phyloP scores from a whole-genome alignment of 30 jellyfish, hydroid and myxozoan genomes.

The Clytia hemisphaerica region DNA sequence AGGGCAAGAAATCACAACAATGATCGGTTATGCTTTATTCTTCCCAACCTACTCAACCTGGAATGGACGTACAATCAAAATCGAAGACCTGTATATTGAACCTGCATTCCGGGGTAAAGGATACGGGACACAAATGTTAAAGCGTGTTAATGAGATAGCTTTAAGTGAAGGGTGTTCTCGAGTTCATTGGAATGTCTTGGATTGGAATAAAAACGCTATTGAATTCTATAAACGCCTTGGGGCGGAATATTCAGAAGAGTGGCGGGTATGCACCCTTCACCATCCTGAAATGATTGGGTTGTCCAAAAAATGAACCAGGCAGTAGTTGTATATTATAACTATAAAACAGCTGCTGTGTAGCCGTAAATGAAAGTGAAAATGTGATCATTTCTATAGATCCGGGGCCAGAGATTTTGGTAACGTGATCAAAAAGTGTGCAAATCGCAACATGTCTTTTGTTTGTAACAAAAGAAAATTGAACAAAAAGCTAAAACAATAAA shows the following conservation, averaged over 20 bases:
- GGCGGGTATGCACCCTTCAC: conserved; percentile 47
- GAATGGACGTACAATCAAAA: conserved; percentile 60
- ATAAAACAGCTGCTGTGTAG: too few species aligned
- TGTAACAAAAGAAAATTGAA: too few species aligned
- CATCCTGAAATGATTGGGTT: too few species aligned
- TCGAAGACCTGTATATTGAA: conserved; percentile 61
- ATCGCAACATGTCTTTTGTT: too few species aligned
- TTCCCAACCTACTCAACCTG: conserved; percentile 74
- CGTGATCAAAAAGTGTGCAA: too few species aligned
- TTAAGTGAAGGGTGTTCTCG: conserved; percentile 43
- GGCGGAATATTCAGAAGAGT: conserved; percentile 53
- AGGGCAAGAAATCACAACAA: too few species aligned
- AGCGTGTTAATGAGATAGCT: conserved; percentile 40
- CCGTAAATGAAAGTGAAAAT: too few species aligned
- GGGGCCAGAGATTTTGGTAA: too few species aligned
- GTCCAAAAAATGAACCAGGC: too few species aligned
- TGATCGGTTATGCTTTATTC: conserved; percentile 61
- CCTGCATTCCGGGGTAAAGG: conserved; percentile 69
- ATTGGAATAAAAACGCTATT: conserved; percentile 60
- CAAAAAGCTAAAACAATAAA: too few species aligned
- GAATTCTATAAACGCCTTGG: conserved; percentile 54
- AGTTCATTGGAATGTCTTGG: conserved; percentile 49
- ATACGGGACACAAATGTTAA: conserved; percentile 39
- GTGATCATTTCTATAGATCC: too few species aligned
- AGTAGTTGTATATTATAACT: too few species aligned